Evolutionary conservation across 37 sponge, comb jelly and placozoan species (phyloP).

Genomic region (Ianthella basta): DNA sequence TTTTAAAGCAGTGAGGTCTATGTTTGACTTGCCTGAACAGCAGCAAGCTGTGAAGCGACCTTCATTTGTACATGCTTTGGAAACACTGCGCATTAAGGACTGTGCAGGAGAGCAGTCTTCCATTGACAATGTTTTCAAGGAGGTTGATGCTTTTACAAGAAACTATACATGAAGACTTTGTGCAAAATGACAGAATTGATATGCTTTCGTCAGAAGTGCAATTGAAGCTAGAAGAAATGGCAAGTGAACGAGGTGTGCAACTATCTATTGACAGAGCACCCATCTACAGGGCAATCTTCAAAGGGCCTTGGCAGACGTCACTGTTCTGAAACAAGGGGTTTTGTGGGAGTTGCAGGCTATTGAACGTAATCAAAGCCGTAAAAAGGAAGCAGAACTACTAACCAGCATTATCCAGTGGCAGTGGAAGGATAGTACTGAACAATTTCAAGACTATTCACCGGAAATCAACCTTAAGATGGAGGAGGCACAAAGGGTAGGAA

Average conservation of each 20-base stretch:
- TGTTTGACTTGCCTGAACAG: no score
- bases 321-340: background rate
- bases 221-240: background rate
- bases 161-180: background rate
- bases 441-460: background rate
- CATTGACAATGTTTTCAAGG: background rate
- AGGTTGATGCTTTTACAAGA: background rate
- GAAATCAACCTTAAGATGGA: background rate
- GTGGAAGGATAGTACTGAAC: background rate
- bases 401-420: background rate
- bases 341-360: background rate
- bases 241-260: background rate
- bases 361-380: background rate
- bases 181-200: background rate
- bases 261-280: background rate
- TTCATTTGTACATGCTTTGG: no score
- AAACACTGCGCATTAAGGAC: conserved; percentile 1
- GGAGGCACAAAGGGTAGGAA: background rate
- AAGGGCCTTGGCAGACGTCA: background rate
- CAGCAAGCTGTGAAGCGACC: no score
- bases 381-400: background rate
- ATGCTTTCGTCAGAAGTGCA: background rate
- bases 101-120: background rate
- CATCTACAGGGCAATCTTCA: background rate
- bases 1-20: no score